A percentile compares a stretch with the other conserved stretches of the same genome.
Evolutionary conservation across 2,113 vertebrate genomes (phyloP).

Genomic region (Xiphophorus maculatus): DNA sequence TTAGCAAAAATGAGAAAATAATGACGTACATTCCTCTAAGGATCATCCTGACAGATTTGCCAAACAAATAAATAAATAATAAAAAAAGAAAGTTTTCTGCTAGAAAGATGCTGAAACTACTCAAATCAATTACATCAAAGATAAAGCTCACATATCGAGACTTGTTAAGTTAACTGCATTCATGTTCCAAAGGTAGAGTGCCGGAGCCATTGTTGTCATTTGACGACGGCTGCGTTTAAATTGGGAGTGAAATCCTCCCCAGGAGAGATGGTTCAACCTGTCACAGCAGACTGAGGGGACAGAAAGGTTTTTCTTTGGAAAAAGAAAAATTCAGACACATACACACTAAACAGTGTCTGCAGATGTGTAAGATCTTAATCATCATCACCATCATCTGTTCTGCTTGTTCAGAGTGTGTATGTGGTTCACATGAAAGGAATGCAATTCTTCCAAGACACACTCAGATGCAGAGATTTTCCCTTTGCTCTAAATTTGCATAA

Average conservation of each 20-base stretch:
- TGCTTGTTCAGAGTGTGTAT: slow-evolving; percentile 45
- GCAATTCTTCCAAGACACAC: slow-evolving; percentile 67
- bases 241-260: slow-evolving; percentile 79
- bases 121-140: slow-evolving; percentile 76
- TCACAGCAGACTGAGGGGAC: slow-evolving; percentile 70
- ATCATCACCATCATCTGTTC: slow-evolving; percentile 71
- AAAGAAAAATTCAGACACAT: neutral
- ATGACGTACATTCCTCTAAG: slow-evolving; percentile 56
- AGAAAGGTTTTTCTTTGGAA: slow-evolving; percentile 33
- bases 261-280: slow-evolving; percentile 74
- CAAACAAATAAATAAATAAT: slow-evolving; percentile 25
- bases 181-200: slow-evolving; percentile 68
- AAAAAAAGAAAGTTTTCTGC: slow-evolving; percentile 19
- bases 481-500: slow-evolving; percentile 70
- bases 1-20: slow-evolving; percentile 45
- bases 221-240: slow-evolving; percentile 65
- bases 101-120: slow-evolving; percentile 58
- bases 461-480: slow-evolving; percentile 36
- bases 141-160: slow-evolving; percentile 67
- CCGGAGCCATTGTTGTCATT: slow-evolving; percentile 71
- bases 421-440: slow-evolving; percentile 67
- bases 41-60: slow-evolving; percentile 62
- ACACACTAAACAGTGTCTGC: slow-evolving; percentile 53
- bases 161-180: slow-evolving; percentile 80
- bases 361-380: slow-evolving; percentile 72